These are phyloP conservation scores for Copsychus sechellarum DNA, from an alignment of 2,113 vertebrate genomes.

Conservation along the genomic window DNA sequence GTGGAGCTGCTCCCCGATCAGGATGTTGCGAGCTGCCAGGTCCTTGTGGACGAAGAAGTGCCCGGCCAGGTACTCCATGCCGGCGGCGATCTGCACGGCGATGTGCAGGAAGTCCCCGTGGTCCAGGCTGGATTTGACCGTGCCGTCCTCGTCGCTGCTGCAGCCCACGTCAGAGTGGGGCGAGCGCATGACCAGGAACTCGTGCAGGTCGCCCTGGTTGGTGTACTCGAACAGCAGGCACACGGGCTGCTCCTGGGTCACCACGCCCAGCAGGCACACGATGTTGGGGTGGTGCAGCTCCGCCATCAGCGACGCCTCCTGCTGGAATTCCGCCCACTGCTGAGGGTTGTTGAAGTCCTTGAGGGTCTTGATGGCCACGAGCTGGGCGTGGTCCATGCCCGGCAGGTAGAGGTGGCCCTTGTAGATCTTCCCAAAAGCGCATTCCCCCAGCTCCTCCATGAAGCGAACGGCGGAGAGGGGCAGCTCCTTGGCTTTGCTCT, in stretches of 20 bases:
- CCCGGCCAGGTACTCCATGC: slow-evolving; percentile 95
- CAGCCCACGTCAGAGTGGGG: slow-evolving; percentile 95
- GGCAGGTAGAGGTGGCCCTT: slow-evolving; percentile 97
- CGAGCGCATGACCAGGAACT: slow-evolving; percentile 98
- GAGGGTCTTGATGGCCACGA: slow-evolving; percentile 95
- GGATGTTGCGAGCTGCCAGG: slow-evolving; percentile 92
- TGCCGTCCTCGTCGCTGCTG: slow-evolving; percentile 97
- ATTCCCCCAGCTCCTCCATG: slow-evolving; percentile 97
- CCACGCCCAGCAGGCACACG: slow-evolving; percentile 91
- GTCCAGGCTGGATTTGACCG: slow-evolving; percentile 94
- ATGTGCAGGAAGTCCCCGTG: slow-evolving; percentile 95
- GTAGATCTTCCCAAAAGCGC: slow-evolving; percentile 92
- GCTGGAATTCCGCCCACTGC: slow-evolving; percentile 95
- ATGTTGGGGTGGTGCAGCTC: slow-evolving; percentile 95
- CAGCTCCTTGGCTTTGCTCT: slow-evolving; percentile 96
- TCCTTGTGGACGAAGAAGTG: slow-evolving; percentile 96
- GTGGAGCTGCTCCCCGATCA: slow-evolving; percentile 94
- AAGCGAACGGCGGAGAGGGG: slow-evolving; percentile 95
- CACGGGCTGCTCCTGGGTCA: slow-evolving; percentile 94
- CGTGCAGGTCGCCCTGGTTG: slow-evolving; percentile 94
- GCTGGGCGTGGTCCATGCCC: slow-evolving; percentile 95
- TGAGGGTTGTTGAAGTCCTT: slow-evolving; percentile 90
- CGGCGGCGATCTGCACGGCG: slow-evolving; percentile 90
- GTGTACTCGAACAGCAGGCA: slow-evolving; percentile 96
- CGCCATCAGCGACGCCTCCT: slow-evolving; percentile 88